Base-by-base conservation (phyloP, 1,140 invertebrate species). In the Streblospio benedicti region DNA sequence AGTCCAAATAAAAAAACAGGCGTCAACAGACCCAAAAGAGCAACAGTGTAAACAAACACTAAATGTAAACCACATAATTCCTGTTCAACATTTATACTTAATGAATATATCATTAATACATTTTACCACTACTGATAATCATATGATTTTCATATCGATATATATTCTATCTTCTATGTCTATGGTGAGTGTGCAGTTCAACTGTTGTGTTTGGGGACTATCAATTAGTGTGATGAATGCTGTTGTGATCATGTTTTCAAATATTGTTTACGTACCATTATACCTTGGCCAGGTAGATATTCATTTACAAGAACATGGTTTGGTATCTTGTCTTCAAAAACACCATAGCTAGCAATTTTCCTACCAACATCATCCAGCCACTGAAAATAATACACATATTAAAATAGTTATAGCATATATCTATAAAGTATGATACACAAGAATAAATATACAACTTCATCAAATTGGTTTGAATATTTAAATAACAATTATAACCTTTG, bases 231-330 rank as follows among this genome's bases (percentile, higher is more conserved):
- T 16, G 9, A 49, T 49, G 20, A n/a, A n/a, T 14, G 23, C 6
- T 12, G 25, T 16, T 49, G 6, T 12, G 25, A 14, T 20, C 45
- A 49, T 49, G 20, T 12, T 16, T 49, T 12, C 12, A 14, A 30
- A 30, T 33, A 4, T 31, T 2, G 23, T 53, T 2, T 14, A 51
- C 59, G 70, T 65, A 77, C 75, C 75, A 77, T 77, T 6, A 77
- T 77, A 18, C 75, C 94, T 81, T 97, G 93, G 0, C 89, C 90
- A 23, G 91, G 80, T 64, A 85, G 76, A 82, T 98, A 98, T 79
- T 98, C 95, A 81, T 99, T 99, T 0, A 98, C 86, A 27, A 99
- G 77, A 3, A 97, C 87, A 82, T 98, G 94, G 78, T 98, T 99
- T 16, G 93, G 88, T 32, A 66, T 62, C 67, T 85, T 85, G n/a